Evolutionary conservation across 2,888 invertebrate species (phyloP).

Genomic region (Pheosia gnoma): DNA sequence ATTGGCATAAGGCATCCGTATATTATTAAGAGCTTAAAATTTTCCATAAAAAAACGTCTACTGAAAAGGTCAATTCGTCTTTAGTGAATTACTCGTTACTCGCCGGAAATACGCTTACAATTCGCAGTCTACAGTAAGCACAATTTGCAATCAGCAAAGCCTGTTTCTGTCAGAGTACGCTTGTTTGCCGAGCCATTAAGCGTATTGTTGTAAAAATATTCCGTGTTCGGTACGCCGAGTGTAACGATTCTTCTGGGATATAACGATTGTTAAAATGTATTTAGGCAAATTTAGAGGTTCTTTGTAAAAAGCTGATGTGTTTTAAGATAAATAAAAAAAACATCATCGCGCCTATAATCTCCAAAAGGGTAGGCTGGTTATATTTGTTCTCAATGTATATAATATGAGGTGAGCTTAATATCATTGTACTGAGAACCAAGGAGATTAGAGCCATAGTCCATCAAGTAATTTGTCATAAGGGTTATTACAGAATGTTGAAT

Average conservation of each 20-base stretch:
- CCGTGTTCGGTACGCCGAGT: constrained; percentile 31
- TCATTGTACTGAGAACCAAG: too few species aligned
- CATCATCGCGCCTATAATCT: too few species aligned
- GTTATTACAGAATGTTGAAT: too few species aligned
- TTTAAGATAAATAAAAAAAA: too few species aligned
- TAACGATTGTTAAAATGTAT: constrained; percentile 23
- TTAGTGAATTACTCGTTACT: constrained; percentile 58
- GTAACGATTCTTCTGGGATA: constrained; percentile 28
- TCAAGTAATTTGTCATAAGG: too few species aligned
- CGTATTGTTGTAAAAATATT: constrained; percentile 51
- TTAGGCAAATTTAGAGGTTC: constrained; percentile 11
- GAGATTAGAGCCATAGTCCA: too few species aligned
- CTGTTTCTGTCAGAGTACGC: constrained; percentile 59
- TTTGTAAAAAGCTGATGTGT: not conserved
- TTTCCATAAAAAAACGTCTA: constrained; percentile 50
- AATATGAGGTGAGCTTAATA: too few species aligned
- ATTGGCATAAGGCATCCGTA: too few species aligned
- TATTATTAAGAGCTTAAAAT: constrained; percentile 43
- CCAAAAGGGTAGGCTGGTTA: too few species aligned
- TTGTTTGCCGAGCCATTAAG: constrained; percentile 60
- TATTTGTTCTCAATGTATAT: too few species aligned
- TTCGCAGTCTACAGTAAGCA: constrained; percentile 74
- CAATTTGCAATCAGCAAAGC: constrained; percentile 79
- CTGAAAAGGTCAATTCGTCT: constrained; percentile 58
- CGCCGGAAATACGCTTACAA: constrained; percentile 68